A percentile compares a stretch with the other conserved stretches of the same genome.
phyloP scores from a whole-genome alignment of 2,113 vertebrate species.

The Lagopus muta region DNA sequence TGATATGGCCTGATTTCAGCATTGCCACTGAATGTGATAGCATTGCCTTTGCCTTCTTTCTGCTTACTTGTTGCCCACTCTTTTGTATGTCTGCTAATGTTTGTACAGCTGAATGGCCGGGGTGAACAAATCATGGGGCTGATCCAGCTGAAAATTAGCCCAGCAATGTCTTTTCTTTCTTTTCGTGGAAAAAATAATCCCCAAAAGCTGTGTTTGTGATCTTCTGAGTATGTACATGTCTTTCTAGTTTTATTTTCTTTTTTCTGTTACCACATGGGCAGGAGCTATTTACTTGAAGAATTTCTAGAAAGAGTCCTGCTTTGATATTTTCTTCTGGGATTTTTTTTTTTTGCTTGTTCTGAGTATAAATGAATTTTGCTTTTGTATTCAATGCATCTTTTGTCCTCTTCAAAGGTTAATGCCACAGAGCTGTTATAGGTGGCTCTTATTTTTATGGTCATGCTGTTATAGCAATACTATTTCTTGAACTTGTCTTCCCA shows the following conservation, averaged over 20 bases:
- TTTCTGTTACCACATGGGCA: slow-evolving; percentile 39
- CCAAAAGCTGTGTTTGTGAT: slow-evolving; percentile 66
- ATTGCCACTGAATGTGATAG: background rate
- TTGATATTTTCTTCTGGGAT: slow-evolving; percentile 70
- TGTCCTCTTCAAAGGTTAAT: slow-evolving; percentile 68
- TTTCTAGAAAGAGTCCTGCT: slow-evolving; percentile 62
- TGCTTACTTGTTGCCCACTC: slow-evolving; percentile 40
- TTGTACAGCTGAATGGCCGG: slow-evolving; percentile 41
- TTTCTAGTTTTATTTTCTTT: slow-evolving; percentile 70
- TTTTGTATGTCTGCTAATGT: slow-evolving; percentile 24
- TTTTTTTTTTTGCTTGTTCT: slow-evolving; percentile 62
- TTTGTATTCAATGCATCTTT: slow-evolving; percentile 58
- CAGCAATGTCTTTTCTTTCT: slow-evolving; percentile 18
- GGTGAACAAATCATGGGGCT: slow-evolving; percentile 5
- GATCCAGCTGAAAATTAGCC: slow-evolving; percentile 43
- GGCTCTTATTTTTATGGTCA: slow-evolving; percentile 67
- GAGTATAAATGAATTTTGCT: slow-evolving; percentile 60
- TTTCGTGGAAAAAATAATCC: slow-evolving; percentile 58
- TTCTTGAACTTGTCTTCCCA: slow-evolving; percentile 65
- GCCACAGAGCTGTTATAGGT: slow-evolving; percentile 59
- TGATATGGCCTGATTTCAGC: slow-evolving; percentile 26
- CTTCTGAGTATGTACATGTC: slow-evolving; percentile 47
- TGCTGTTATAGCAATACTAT: slow-evolving; percentile 53
- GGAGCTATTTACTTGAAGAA: slow-evolving; percentile 69
- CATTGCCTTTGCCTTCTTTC: slow-evolving; percentile 7